phyloP scores from a whole-genome alignment of 2,113 vertebrate species.

The Nerophis ophidion region DNA sequence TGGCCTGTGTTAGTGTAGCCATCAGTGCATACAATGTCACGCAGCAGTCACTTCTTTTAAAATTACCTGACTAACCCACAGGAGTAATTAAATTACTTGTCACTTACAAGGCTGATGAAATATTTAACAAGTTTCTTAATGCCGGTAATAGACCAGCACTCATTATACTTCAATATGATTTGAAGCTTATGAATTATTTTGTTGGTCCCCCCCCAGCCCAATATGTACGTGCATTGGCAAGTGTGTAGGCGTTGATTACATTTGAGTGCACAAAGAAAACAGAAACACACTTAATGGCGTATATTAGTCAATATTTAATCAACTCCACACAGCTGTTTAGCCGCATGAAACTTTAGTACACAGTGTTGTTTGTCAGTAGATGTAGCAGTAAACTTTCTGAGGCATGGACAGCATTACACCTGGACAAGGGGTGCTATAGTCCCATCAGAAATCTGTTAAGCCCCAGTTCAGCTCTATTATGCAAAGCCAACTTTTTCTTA shows the following conservation, averaged over 20 bases:
- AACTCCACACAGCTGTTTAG: not conserved
- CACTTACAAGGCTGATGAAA: conserved; percentile 21
- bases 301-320: conserved; percentile 26
- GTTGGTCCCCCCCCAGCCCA: not conserved
- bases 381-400: not conserved
- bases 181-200: not conserved
- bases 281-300: not conserved
- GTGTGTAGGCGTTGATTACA: conserved; percentile 9
- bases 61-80: conserved; percentile 27
- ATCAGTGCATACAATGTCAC: conserved; percentile 11
- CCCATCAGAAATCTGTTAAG: too few relatives aligned
- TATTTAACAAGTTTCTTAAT: conserved; percentile 18
- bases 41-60: conserved; percentile 9
- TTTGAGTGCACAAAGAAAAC: conserved; percentile 12
- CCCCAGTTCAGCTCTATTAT: too few relatives aligned
- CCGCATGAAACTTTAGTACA: not conserved
- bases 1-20: conserved; percentile 2
- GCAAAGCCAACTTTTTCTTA: too few relatives aligned
- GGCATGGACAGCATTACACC: not conserved
- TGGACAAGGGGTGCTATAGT: too few relatives aligned
- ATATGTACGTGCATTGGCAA: not conserved
- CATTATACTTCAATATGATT: conserved; percentile 1
- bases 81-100: conserved; percentile 19
- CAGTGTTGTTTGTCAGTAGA: not conserved
- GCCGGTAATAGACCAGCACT: conserved; percentile 1